Evolutionary conservation across 2,797 vertebrate species (phyloP).

Genomic region (Meriones psammophilus): DNA sequence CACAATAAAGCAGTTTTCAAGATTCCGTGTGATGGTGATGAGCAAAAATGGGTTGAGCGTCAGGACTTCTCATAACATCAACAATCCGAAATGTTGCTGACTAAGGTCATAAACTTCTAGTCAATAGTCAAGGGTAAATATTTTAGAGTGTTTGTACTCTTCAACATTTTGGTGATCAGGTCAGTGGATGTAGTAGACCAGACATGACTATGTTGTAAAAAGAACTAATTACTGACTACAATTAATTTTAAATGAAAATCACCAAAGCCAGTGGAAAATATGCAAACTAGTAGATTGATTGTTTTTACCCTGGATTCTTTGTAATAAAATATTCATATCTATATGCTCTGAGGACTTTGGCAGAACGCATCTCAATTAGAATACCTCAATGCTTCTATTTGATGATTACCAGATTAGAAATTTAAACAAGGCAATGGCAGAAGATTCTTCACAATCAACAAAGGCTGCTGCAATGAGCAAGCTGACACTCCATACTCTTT

Average conservation of each 20-base stretch:
- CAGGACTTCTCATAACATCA: not conserved
- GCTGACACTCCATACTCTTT: conserved; percentile 10
- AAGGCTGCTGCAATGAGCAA: conserved; percentile 72
- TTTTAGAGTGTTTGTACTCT: conserved; percentile 63
- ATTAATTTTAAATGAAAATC: conserved; percentile 59
- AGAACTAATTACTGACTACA: conserved; percentile 54
- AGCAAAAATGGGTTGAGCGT: conserved; percentile 64
- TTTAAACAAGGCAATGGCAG: conserved; percentile 82
- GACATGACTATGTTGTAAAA: not conserved
- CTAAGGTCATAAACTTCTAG: conserved; percentile 71
- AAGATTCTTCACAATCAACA: conserved; percentile 80
- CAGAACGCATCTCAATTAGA: conserved; percentile 83
- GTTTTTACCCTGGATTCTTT: conserved; percentile 73
- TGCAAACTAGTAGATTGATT: conserved; percentile 67
- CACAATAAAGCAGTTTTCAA: not conserved
- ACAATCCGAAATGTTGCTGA: conserved; percentile 65
- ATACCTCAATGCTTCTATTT: conserved; percentile 79
- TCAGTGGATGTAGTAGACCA: not conserved
- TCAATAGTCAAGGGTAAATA: conserved; percentile 67
- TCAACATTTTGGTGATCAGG: conserved; percentile 51
- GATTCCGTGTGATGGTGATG: conserved; percentile 52
- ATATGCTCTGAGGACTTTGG: conserved; percentile 76
- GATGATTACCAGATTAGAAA: conserved; percentile 83
- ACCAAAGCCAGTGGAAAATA: conserved; percentile 42
- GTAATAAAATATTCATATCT: conserved; percentile 80